Percentiles rank a stretch among this genome's conserved stretches.
Evolutionary conservation across 2,113 vertebrate genomes (phyloP).

Genomic region (Hystrix cristata): DNA sequence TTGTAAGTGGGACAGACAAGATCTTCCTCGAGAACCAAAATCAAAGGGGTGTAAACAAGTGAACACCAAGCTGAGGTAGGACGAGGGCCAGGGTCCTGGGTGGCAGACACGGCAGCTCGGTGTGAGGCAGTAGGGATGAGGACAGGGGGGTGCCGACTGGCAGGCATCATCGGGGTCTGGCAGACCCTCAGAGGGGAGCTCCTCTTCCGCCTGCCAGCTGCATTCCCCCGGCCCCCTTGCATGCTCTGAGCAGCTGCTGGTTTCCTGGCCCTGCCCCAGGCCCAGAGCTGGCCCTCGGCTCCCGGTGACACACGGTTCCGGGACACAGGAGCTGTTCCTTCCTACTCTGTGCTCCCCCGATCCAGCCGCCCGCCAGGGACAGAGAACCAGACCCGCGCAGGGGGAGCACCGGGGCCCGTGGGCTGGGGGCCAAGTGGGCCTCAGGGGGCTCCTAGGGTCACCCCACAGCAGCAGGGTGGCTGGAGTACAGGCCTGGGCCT

Average conservation of each 20-base stretch:
- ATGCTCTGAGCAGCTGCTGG: too few relatives aligned
- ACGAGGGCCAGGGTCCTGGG: background rate
- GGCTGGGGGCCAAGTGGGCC: background rate
- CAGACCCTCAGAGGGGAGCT: background rate
- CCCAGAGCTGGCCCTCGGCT: too few relatives aligned
- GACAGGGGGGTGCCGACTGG: fast-evolving
- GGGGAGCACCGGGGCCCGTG: too few relatives aligned
- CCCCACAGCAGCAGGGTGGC: background rate
- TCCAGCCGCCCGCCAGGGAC: background rate
- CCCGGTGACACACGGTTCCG: background rate
- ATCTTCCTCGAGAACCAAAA: background rate
- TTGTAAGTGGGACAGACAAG: fast-evolving
- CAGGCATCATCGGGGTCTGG: fast-evolving
- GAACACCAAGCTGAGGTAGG: fast-evolving
- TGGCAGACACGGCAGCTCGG: fast-evolving
- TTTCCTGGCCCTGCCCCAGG: fast-evolving
- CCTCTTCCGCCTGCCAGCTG: background rate
- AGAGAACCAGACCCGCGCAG: background rate
- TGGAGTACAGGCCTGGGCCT: background rate
- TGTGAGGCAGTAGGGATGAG: too few relatives aligned
- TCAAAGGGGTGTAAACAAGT: too few relatives aligned
- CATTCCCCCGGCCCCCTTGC: fast-evolving
- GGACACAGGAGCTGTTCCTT: background rate
- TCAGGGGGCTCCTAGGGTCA: too few relatives aligned
- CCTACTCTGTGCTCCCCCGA: too few relatives aligned